These are phyloP conservation scores for Drosophila tristis DNA, from an alignment of 1,140 invertebrate genomes.

Conservation along the genomic window DNA sequence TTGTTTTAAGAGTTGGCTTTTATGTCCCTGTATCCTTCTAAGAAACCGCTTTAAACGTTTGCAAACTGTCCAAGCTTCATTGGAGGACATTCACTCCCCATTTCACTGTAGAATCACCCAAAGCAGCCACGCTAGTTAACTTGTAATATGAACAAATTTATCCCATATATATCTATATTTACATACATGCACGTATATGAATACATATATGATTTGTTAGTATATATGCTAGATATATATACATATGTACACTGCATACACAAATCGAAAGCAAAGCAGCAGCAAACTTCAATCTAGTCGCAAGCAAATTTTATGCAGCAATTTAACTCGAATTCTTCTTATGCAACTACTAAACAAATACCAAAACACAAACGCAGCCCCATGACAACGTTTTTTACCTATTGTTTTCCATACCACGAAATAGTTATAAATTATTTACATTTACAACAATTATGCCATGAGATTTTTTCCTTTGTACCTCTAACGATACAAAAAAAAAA, in stretches of 20 bases:
- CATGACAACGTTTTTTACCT: slow-evolving; percentile 29
- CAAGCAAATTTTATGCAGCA: slow-evolving; percentile 73
- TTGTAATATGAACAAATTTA: slow-evolving; percentile 69
- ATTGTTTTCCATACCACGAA: slow-evolving; percentile 15
- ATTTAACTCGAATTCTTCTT: slow-evolving; percentile 68
- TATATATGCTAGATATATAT: slow-evolving; percentile 38
- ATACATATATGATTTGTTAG: slow-evolving; percentile 66
- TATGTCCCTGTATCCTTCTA: slow-evolving; percentile 1
- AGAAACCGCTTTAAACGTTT: slow-evolving; percentile 2
- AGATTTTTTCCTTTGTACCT: slow-evolving; percentile 78
- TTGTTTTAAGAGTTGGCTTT: slow-evolving; percentile 4
- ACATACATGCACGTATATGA: slow-evolving; percentile 55
- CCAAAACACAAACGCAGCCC: slow-evolving; percentile 21
- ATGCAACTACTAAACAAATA: slow-evolving; percentile 40
- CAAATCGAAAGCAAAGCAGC: slow-evolving; percentile 45
- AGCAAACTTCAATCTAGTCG: slow-evolving; percentile 74
- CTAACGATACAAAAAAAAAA: slow-evolving; percentile 35
- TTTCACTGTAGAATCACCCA: slow-evolving; percentile 18
- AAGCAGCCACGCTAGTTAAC: slow-evolving; percentile 57
- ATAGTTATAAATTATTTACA: slow-evolving; percentile 22
- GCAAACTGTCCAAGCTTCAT: slow-evolving; percentile 1
- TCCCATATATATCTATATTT: slow-evolving; percentile 63
- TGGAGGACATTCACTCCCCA: not conserved
- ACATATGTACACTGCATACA: slow-evolving; percentile 31
- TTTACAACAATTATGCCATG: slow-evolving; percentile 45